These are phyloP conservation scores for Hipparchia semele DNA, from an alignment of 2,888 invertebrate genomes.

Conservation along the genomic window DNA sequence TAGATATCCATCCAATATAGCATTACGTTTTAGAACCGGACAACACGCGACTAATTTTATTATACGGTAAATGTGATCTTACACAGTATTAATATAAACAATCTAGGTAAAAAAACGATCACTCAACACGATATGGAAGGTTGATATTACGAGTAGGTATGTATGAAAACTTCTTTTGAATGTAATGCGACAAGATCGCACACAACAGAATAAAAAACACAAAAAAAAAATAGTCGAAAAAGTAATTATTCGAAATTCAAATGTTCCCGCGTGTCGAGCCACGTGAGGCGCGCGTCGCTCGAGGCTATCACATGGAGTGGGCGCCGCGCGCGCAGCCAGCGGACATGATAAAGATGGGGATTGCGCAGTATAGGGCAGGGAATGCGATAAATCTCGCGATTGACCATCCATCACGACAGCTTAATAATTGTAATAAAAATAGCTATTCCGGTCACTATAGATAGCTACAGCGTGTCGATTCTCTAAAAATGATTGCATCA, in stretches of 20 bases:
- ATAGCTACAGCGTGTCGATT: too few species aligned
- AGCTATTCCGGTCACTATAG: neutral
- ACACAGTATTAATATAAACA: conserved; percentile 11
- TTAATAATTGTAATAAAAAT: conserved; percentile 15
- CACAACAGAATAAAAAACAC: conserved; percentile 30
- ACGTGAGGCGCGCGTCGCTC: conserved; percentile 74
- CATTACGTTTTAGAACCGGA: conserved; percentile 38
- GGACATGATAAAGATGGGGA: conserved; percentile 72
- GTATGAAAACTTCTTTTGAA: conserved; percentile 11
- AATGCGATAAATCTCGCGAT: conserved; percentile 48
- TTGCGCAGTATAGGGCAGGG: conserved; percentile 53
- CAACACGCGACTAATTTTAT: conserved; percentile 6
- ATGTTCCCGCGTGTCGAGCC: conserved; percentile 60
- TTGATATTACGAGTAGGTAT: neutral
- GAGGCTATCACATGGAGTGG: conserved; percentile 81
- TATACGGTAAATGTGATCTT: neutral
- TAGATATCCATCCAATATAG: conserved; percentile 52
- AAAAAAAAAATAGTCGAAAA: conserved; percentile 36
- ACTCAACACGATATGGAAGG: conserved; percentile 13
- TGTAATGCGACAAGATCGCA: conserved; percentile 13
- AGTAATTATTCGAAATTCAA: conserved; percentile 49
- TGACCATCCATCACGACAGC: conserved; percentile 11
- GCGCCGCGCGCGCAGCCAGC: conserved; percentile 56
- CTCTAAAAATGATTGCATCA: too few species aligned
- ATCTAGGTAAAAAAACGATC: conserved; percentile 5